These are phyloP conservation scores for Lytechinus variegatus DNA, from an alignment of 35 echinoderm and acorn worm species.

Conservation along the genomic window DNA sequence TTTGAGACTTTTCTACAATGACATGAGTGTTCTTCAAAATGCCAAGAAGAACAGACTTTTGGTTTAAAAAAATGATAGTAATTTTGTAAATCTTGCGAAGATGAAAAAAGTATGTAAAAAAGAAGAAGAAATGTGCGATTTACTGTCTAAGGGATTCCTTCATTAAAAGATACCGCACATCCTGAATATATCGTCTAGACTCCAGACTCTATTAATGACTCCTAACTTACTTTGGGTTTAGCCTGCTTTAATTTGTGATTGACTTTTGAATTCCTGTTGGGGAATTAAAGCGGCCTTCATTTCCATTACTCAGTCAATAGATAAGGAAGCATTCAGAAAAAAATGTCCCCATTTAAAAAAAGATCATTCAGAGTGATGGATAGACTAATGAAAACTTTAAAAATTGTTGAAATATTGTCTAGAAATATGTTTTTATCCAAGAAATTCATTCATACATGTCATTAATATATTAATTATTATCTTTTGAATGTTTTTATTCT, in stretches of 20 bases:
- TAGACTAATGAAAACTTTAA: no score
- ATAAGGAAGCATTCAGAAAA: not conserved
- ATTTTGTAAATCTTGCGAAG: no score
- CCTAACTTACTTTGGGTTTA: not conserved
- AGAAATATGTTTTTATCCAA: no score
- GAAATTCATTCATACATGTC: no score
- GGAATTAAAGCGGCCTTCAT: not conserved
- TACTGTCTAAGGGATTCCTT: not conserved
- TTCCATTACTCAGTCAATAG: not conserved
- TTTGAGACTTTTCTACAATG: no score
- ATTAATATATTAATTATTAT: no score
- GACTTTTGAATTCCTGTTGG: not conserved
- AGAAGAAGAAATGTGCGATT: not conserved
- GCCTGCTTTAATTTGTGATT: constrained; percentile 2
- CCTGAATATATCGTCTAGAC: not conserved
- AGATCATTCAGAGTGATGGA: not conserved
- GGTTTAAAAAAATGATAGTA: no score
- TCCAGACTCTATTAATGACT: constrained; percentile 1
- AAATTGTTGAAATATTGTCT: no score
- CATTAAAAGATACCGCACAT: not conserved
- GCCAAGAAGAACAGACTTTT: no score
- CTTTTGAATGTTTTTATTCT: no score
- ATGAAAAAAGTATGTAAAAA: no score
- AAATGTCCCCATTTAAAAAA: not conserved
- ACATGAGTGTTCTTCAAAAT: no score